These are phyloP conservation scores for Hemibagrus guttatus DNA, from an alignment of 2,797 vertebrate species.

Conservation along the genomic window DNA sequence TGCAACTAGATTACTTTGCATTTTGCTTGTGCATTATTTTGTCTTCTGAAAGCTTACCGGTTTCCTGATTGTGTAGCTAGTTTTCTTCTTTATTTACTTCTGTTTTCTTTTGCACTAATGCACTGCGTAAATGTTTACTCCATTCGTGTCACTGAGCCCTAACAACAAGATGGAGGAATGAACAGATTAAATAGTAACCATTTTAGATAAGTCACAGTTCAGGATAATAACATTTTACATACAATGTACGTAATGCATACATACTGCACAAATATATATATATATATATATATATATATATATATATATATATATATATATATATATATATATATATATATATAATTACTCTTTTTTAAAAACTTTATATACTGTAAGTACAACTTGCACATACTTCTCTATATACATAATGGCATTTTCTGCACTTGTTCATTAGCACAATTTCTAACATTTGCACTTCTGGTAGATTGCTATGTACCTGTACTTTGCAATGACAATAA, in stretches of 20 bases:
- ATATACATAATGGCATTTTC: too few species aligned
- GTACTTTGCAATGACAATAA: too few species aligned
- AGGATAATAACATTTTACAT: background rate
- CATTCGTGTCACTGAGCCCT: background rate
- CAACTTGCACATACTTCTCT: too few species aligned
- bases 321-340: too few species aligned
- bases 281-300: too few species aligned
- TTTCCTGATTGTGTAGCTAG: background rate
- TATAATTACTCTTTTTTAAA: too few species aligned
- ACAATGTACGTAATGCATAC: too few species aligned
- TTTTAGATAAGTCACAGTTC: background rate
- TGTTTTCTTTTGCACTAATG: background rate
- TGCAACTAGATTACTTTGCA: background rate
- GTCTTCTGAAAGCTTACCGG: background rate
- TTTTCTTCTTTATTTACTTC: background rate
- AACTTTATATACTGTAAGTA: too few species aligned
- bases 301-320: too few species aligned
- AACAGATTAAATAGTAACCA: slow-evolving; percentile 3
- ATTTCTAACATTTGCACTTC: background rate
- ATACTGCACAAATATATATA: too few species aligned
- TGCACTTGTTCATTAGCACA: too few species aligned
- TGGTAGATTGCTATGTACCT: too few species aligned
- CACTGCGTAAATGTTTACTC: background rate
- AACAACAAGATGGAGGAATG: background rate
- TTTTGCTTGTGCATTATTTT: background rate